Evolutionary conservation across 1,140 invertebrate genomes (phyloP).

Genomic region (Brachionus paranguensis): DNA sequence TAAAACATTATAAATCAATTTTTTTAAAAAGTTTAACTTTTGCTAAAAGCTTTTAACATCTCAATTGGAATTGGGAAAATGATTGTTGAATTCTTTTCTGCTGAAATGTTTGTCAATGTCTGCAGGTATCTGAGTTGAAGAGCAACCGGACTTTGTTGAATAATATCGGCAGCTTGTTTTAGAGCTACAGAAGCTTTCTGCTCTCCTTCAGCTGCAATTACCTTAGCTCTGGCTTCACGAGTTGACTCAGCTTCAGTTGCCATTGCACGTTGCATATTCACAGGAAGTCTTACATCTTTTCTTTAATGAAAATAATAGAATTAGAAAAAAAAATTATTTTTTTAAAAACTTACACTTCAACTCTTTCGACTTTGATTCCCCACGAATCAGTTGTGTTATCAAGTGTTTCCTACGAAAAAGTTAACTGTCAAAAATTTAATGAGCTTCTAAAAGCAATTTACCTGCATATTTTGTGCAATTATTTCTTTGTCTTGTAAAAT

Average conservation of each 20-base stretch:
- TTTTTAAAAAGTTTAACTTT: neutral
- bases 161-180: slow-evolving; percentile 34
- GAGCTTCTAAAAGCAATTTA: neutral
- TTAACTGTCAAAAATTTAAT: neutral
- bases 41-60: slow-evolving; percentile 61
- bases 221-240: slow-evolving; percentile 51
- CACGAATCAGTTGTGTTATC: neutral
- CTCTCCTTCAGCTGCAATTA: slow-evolving; percentile 42
- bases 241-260: slow-evolving; percentile 50
- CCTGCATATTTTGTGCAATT: slow-evolving; percentile 31
- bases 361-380: slow-evolving; percentile 36
- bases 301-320: neutral
- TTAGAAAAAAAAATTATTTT: neutral
- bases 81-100: slow-evolving; percentile 95
- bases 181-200: slow-evolving; percentile 38
- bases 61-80: slow-evolving; percentile 92
- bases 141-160: slow-evolving; percentile 63
- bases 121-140: slow-evolving; percentile 71
- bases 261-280: slow-evolving; percentile 49
- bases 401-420: neutral
- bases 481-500: slow-evolving; percentile 41
- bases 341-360: neutral
- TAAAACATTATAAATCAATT: neutral
- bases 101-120: slow-evolving; percentile 86
- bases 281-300: slow-evolving; percentile 45